phyloP scores from a whole-genome alignment of 1,140 invertebrate species.

The Microplitis mediator region DNA sequence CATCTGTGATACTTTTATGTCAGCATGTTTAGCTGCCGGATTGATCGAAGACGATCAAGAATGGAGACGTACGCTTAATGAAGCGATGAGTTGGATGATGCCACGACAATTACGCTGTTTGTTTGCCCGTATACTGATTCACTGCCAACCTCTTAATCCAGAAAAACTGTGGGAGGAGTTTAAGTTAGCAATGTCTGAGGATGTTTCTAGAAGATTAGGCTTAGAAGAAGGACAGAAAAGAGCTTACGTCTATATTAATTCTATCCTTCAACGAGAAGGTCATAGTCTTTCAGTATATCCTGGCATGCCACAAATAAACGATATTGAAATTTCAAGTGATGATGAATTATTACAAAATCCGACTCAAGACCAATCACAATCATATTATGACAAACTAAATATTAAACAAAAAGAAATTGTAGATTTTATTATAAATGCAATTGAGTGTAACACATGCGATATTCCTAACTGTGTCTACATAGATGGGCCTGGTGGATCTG shows the following conservation, averaged over 20 bases:
- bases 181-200: background rate
- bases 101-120: too few relatives aligned
- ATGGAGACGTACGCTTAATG: constrained; percentile 18
- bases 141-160: background rate
- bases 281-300: background rate
- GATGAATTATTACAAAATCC: background rate
- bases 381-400: background rate
- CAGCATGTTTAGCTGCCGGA: constrained; percentile 22
- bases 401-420: background rate
- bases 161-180: background rate
- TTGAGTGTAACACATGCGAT: background rate
- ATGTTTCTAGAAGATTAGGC: background rate
- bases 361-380: background rate
- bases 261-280: background rate
- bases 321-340: background rate
- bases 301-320: background rate
- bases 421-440: background rate
- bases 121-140: too few relatives aligned
- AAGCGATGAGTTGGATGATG: background rate
- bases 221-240: background rate
- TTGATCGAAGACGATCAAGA: constrained; percentile 31
- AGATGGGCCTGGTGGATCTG: too few relatives aligned
- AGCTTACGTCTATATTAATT: background rate
- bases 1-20: constrained; percentile 12
- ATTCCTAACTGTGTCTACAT: background rate